These are phyloP conservation scores for Luperina nickerlii DNA, from an alignment of 2,888 invertebrate species.

Conservation along the genomic window DNA sequence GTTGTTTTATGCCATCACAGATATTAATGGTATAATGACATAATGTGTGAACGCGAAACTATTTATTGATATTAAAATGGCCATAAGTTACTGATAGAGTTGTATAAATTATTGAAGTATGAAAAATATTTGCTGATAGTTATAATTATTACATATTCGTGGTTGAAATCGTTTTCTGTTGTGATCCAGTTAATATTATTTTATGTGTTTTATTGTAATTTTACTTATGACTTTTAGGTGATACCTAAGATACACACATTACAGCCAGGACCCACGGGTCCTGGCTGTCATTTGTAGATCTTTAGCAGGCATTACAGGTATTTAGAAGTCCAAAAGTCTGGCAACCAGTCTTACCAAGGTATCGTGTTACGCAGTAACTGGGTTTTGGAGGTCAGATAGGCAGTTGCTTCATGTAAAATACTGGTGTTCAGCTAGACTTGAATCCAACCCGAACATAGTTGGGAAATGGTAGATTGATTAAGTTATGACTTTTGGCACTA, in stretches of 20 bases:
- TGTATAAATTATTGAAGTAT: neutral
- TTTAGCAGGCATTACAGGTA: neutral
- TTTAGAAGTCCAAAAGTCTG: neutral
- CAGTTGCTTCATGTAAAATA: neutral
- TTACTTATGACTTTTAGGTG: too few species aligned
- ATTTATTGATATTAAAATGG: slow-evolving; percentile 44
- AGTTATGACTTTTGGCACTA: neutral
- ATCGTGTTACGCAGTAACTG: neutral
- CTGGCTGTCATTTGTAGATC: neutral
- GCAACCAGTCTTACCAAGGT: neutral
- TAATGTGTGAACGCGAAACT: slow-evolving; percentile 28
- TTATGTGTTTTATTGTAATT: neutral
- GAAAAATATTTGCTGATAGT: neutral
- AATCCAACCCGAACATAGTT: neutral
- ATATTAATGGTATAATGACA: slow-evolving; percentile 16
- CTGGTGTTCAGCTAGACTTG: neutral
- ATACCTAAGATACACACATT: too few species aligned
- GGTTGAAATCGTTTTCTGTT: neutral
- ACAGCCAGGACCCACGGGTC: neutral
- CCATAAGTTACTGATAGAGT: neutral
- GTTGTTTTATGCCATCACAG: slow-evolving; percentile 4
- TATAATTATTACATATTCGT: neutral
- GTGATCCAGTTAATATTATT: neutral
- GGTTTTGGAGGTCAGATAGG: too few species aligned
- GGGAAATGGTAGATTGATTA: neutral